A percentile compares a stretch with the other conserved stretches of the same genome.
Conservation (phyloP, 2,113 vertebrate species). For the Rhagologus leucostigma region DNA sequence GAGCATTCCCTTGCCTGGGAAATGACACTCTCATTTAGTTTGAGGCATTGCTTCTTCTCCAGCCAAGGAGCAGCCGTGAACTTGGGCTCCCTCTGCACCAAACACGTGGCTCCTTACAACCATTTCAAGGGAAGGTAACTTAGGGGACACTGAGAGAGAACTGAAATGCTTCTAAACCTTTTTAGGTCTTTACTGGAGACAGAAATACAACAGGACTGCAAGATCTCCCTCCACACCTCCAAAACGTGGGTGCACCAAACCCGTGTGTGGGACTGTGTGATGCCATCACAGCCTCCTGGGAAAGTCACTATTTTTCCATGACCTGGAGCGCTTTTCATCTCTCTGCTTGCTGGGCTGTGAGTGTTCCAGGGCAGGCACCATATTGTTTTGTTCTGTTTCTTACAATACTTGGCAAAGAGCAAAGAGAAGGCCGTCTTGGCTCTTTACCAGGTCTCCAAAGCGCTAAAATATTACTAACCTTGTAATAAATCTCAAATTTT, state of each 20-base stretch:
- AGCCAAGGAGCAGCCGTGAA: neutral
- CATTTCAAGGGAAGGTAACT: neutral
- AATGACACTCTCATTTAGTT: neutral
- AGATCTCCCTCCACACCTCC: neutral
- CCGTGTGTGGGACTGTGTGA: fast-evolving
- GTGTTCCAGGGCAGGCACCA: neutral
- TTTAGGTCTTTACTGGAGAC: neutral
- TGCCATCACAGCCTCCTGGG: fast-evolving
- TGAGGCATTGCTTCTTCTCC: neutral
- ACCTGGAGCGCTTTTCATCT: neutral
- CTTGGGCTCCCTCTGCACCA: neutral
- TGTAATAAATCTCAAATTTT: conserved; percentile 1
- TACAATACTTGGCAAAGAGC: conserved; percentile 22
- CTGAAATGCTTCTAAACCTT: neutral
- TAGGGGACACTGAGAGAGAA: neutral
- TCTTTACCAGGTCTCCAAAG: neutral
- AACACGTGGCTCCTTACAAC: neutral
- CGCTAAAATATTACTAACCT: conserved; percentile 27
- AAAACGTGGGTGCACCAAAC: neutral
- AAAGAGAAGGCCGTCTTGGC: neutral
- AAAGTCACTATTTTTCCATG: neutral
- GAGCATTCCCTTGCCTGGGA: neutral
- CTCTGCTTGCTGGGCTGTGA: neutral
- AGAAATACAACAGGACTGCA: neutral
- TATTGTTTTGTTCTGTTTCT: neutral